Evolutionary conservation across 2,888 invertebrate genomes (phyloP).

Genomic region (Acronicta aceris): DNA sequence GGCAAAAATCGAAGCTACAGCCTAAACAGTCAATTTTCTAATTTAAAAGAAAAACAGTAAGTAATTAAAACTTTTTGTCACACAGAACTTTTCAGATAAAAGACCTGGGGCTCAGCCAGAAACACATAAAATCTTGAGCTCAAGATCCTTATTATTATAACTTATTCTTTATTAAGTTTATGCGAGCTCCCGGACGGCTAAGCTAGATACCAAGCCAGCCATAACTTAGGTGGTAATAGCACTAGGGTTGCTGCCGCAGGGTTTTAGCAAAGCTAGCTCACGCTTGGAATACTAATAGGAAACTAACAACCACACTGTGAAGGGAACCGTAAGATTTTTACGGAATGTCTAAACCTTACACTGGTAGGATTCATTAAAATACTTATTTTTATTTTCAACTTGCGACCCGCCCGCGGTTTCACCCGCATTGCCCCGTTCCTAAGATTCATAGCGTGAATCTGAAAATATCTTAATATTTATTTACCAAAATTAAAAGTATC

Average conservation of each 20-base stretch:
- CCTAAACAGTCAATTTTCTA: no score
- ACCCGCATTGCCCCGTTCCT: no score
- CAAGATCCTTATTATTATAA: conserved; percentile 13
- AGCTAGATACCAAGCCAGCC: conserved; percentile 16
- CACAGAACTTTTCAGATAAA: background rate
- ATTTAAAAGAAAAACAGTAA: no score
- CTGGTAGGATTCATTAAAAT: background rate
- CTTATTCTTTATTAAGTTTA: conserved; percentile 18
- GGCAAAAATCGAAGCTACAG: no score
- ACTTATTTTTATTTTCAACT: background rate
- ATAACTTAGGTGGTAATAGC: conserved; percentile 42
- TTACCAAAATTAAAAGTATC: no score
- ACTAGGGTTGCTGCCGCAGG: conserved; percentile 23
- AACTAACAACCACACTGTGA: conserved; percentile 35
- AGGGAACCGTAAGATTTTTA: conserved; percentile 23
- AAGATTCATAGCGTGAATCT: no score
- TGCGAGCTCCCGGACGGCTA: conserved; percentile 1
- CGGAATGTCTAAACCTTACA: conserved; percentile 35
- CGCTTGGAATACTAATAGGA: conserved; percentile 48
- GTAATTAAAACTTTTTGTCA: no score
- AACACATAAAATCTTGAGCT: background rate
- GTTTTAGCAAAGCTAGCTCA: conserved; percentile 24
- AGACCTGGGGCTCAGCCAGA: background rate
- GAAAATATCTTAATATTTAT: no score
- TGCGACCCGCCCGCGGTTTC: no score